phyloP scores from a whole-genome alignment of 2,888 invertebrate species.

The Drosophila pegasa region DNA sequence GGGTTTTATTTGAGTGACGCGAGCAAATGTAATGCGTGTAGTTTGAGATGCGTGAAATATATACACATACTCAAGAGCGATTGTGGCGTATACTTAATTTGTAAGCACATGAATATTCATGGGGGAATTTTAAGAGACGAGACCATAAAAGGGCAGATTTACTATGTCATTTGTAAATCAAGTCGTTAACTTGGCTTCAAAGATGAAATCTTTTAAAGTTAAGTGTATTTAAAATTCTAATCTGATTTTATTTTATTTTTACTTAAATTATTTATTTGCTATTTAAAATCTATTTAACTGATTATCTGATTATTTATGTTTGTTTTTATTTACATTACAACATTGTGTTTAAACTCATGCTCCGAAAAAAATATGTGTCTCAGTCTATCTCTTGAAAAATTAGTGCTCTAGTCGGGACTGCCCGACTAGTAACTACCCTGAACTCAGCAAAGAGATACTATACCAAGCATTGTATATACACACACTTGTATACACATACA shows the following conservation, averaged over 20 bases:
- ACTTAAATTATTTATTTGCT: background rate
- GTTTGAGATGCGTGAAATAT: conserved; percentile 24
- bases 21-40: conserved; percentile 29
- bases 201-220: background rate
- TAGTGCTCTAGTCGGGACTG: background rate
- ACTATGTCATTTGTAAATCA: background rate
- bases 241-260: background rate
- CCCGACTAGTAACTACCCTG: background rate
- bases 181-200: background rate
- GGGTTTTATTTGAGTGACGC: conserved; percentile 52
- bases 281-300: background rate
- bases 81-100: conserved; percentile 15
- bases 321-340: background rate
- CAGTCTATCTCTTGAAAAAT: too few relatives aligned
- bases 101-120: conserved; percentile 25
- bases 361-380: too few relatives aligned
- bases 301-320: background rate
- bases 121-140: conserved; percentile 5
- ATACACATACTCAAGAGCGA: background rate
- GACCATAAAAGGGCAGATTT: background rate
- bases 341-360: background rate
- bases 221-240: background rate
- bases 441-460: too few relatives aligned
- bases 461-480: background rate
- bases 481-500: background rate